Evolutionary conservation across 1,140 invertebrate species (phyloP).

Genomic region (Bombus balteatus): DNA sequence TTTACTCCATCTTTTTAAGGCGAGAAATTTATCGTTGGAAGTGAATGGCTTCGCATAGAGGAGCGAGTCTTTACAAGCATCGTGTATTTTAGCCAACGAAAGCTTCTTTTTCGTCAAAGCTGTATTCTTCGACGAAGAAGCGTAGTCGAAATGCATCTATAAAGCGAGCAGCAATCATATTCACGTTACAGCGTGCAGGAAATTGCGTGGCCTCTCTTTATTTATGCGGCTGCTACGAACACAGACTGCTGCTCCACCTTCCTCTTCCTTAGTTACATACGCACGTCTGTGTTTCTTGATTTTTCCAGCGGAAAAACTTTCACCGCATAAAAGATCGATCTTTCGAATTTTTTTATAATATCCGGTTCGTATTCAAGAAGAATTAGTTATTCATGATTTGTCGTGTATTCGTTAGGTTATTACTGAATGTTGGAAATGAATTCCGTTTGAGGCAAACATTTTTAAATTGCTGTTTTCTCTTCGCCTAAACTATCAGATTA

Average conservation of each 20-base stretch:
- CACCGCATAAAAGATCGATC: not conserved
- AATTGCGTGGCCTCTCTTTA: constrained; percentile 15
- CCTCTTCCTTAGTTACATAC: not conserved
- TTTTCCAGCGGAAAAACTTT: not conserved
- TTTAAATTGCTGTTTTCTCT: not conserved
- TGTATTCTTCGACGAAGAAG: not conserved
- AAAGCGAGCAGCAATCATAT: constrained; percentile 48
- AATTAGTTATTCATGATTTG: not conserved
- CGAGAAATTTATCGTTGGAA: not conserved
- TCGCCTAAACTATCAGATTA: not conserved
- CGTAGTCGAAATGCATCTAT: not conserved
- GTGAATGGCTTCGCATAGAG: not conserved
- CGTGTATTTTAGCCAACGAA: not conserved
- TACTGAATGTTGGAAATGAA: not conserved
- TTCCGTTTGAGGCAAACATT: not conserved
- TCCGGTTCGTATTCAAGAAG: not conserved
- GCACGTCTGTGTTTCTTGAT: not conserved
- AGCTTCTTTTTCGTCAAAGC: no score
- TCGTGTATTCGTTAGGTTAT: not conserved
- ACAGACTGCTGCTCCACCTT: not conserved
- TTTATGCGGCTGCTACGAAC: not conserved
- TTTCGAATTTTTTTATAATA: not conserved
- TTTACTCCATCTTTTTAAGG: not conserved
- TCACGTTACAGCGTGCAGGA: constrained; percentile 21
- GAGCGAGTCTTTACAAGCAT: not conserved